Conservation (phyloP, 30 jellyfish, hydroid and myxozoan species). For the Aurelia coerulea region DNA sequence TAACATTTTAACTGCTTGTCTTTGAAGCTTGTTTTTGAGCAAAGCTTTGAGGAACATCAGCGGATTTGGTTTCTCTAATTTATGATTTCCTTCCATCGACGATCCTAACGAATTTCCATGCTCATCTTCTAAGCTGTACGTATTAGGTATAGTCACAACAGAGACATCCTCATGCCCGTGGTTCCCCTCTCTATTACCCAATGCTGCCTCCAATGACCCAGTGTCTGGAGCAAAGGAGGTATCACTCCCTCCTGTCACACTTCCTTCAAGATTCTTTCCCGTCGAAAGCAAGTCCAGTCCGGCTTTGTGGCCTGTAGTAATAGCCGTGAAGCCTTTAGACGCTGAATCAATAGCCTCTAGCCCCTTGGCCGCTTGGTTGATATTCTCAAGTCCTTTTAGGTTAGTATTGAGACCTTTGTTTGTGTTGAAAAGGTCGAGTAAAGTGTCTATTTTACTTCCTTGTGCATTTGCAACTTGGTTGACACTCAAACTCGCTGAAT, state of each 20-base stretch:
- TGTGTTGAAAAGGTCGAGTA: constrained; percentile 45
- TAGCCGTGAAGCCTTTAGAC: constrained; percentile 50
- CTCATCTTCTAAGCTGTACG: constrained; percentile 87
- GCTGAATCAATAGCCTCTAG: constrained; percentile 56
- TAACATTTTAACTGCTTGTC: constrained; percentile 51
- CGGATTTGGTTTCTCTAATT: constrained; percentile 34
- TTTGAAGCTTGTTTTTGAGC: constrained; percentile 38
- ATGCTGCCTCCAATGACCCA: constrained; percentile 43
- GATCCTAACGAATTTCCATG: constrained; percentile 78
- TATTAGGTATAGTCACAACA: constrained; percentile 83
- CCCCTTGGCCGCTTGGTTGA: constrained; percentile 32
- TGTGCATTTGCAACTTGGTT: constrained; percentile 63
- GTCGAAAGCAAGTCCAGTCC: constrained; percentile 16
- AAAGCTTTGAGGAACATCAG: constrained; percentile 39
- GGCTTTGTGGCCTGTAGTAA: constrained; percentile 18
- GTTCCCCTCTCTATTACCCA: constrained; percentile 35
- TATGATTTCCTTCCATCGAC: constrained; percentile 43
- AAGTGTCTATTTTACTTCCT: constrained; percentile 54
- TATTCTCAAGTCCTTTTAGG: constrained; percentile 14
- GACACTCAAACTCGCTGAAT: constrained; percentile 45
- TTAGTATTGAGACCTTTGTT: neutral
- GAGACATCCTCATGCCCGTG: constrained; percentile 62
- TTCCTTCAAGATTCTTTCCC: constrained; percentile 31
- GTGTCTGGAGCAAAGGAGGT: constrained; percentile 29
- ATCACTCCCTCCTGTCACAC: constrained; percentile 46